Percentiles rank a stretch among this genome's conserved stretches.
Evolutionary conservation across 2,888 invertebrate genomes (phyloP).

Genomic region (Plebejus argus): DNA sequence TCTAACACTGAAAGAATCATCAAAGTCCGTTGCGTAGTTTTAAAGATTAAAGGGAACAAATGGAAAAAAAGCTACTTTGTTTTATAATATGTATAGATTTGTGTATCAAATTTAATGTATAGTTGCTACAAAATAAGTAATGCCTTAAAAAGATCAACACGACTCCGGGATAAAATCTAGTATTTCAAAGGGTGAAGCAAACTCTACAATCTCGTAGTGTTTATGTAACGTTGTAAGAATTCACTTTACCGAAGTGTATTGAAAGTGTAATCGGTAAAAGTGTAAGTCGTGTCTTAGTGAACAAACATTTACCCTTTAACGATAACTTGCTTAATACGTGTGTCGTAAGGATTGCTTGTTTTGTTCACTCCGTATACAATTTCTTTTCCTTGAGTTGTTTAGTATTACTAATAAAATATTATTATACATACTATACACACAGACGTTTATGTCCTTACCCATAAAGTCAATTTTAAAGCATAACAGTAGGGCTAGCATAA

Average conservation of each 20-base stretch:
- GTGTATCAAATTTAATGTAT: neutral
- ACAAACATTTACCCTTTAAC: constrained; percentile 48
- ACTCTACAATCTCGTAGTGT: neutral
- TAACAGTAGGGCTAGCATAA: no score
- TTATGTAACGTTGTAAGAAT: constrained; percentile 27
- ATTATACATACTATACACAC: no score
- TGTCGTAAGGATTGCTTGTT: constrained; percentile 31
- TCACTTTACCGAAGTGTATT: constrained; percentile 29
- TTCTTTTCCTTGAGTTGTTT: constrained; percentile 7
- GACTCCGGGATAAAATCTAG: neutral
- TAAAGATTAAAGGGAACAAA: no score
- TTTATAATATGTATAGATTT: no score
- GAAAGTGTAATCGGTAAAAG: constrained; percentile 32
- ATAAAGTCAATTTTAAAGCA: no score
- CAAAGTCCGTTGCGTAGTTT: no score
- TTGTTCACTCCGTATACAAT: neutral
- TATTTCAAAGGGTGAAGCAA: neutral
- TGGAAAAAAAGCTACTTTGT: no score
- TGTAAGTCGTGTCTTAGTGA: constrained; percentile 48
- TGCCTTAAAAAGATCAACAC: neutral
- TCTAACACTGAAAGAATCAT: no score
- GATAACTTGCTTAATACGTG: constrained; percentile 32
- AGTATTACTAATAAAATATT: no score
- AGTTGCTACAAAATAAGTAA: neutral
- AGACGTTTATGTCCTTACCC: no score